These are phyloP conservation scores for Lithophane semibrunnea DNA, from an alignment of 2,888 invertebrate genomes.

Conservation along the genomic window DNA sequence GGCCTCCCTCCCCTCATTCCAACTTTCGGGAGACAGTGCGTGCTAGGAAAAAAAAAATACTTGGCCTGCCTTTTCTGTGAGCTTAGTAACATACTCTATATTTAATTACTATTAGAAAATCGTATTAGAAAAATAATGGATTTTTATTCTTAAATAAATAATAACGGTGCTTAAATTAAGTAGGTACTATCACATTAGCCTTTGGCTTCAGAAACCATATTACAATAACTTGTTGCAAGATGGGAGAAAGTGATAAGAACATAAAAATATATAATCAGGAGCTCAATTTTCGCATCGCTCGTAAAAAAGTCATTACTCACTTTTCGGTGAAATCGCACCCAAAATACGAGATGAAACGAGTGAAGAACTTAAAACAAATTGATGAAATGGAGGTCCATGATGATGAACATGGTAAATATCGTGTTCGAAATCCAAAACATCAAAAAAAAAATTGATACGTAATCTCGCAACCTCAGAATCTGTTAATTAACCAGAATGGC, in stretches of 20 bases:
- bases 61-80: no score
- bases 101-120: background rate
- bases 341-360: slow-evolving; percentile 13
- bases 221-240: slow-evolving; percentile 23
- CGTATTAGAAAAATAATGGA: background rate
- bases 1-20: no score
- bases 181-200: slow-evolving; percentile 7
- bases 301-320: slow-evolving; percentile 56
- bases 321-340: slow-evolving; percentile 45
- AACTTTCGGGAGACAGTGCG: no score
- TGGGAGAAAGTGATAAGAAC: slow-evolving; percentile 43
- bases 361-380: slow-evolving; percentile 29
- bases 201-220: slow-evolving; percentile 10
- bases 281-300: slow-evolving; percentile 47
- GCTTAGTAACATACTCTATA: background rate
- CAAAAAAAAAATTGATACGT: background rate
- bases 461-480: slow-evolving; percentile 24
- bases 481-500: slow-evolving; percentile 42
- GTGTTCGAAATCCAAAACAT: slow-evolving; percentile 7
- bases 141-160: background rate
- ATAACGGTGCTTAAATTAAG: background rate
- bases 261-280: slow-evolving; percentile 29
- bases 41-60: no score
- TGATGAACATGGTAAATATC: slow-evolving; percentile 28
- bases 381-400: slow-evolving; percentile 20